Evolutionary conservation across 2,113 vertebrate species (phyloP).

Genomic region (Cyprinodon variegatus): DNA sequence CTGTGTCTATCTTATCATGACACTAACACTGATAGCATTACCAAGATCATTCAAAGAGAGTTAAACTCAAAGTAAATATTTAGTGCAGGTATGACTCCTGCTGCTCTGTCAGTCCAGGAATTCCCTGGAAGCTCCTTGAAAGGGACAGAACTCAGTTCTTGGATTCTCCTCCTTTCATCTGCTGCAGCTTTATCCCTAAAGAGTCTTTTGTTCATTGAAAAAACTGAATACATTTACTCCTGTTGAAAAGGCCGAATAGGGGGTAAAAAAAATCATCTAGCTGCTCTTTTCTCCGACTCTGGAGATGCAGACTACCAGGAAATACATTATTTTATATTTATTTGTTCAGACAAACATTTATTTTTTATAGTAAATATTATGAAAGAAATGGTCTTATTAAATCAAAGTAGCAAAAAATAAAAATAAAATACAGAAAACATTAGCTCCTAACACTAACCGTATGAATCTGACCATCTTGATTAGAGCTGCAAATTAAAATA

Average conservation of each 20-base stretch:
- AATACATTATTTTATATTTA: too few relatives aligned
- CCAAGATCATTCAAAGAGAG: background rate
- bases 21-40: background rate
- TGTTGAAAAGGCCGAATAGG: background rate
- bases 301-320: background rate
- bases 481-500: too few relatives aligned
- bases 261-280: background rate
- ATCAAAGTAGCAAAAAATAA: background rate
- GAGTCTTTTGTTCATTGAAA: background rate
- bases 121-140: background rate
- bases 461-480: background rate
- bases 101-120: background rate
- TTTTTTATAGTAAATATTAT: background rate
- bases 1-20: background rate
- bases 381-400: background rate
- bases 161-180: background rate
- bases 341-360: background rate
- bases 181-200: background rate
- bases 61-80: background rate
- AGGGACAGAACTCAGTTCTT: background rate
- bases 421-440: background rate
- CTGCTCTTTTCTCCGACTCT: background rate
- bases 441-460: background rate
- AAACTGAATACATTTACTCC: background rate
- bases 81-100: background rate